Base-by-base conservation (phyloP, 2,797 vertebrate genomes). In the Myotis findleyi region DNA sequence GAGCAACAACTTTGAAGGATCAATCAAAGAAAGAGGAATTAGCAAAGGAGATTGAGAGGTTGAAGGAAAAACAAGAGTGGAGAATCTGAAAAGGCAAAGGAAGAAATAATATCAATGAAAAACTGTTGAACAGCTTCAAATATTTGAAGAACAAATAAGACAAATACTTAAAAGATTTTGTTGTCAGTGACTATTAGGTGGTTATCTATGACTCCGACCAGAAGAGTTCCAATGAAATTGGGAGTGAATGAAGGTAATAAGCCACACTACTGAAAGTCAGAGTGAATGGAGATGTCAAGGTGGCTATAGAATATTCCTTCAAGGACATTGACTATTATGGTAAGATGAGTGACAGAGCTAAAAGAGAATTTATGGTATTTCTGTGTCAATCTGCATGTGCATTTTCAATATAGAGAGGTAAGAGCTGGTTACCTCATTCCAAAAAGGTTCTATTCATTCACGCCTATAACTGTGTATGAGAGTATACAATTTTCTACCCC, bases 81-180 rank as follows among this genome's bases (percentile, higher is more conserved):
- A 55, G 51, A 76, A 47, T 72, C n/a, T 89, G 84, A 87, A 53
- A 91, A 51, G 53, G 27, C 14, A 90, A 94, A 87, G 25, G 57
- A 75, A 89, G 41, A 93, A 79, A 68, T 80, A 75, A 72, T 86
- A 93, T 77, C 23, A 69, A 81, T 55, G 16, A 92, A 82, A 23
- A 30, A 79, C 59, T 73, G 47, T 30, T 44, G 36, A 23, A 57
- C 14, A 71, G 20, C 21, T 86, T 84, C 59, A 87, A 69, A 66
- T 72, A 81, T 81, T 85, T 92, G 77, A 84, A 76, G 66, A 51
- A 89, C 23, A 85, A 89, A 86, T 49, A 77, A 21, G 25, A 55
- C 21, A 83, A 59, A 47, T 62, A 85, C 59, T 86, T 84, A 41
- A 72, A 88, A 93, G 23, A 81, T 57, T 33, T 91, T 30, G 41